phyloP scores from a whole-genome alignment of 2,888 invertebrate genomes.

The Miltochrista miniata region DNA sequence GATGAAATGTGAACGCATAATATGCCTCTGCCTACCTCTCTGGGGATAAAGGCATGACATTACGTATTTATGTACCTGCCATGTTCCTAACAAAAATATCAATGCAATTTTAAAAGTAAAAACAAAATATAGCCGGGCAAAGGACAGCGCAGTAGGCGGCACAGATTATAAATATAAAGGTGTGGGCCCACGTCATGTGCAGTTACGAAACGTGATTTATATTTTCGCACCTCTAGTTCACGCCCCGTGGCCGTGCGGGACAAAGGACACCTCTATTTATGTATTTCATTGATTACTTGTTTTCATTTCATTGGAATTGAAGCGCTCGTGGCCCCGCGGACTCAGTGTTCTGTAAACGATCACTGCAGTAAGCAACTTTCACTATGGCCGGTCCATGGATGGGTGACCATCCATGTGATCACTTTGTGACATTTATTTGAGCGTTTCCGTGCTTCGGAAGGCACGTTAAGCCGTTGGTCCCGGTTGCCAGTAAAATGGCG shows the following conservation, averaged over 20 bases:
- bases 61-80: neutral
- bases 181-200: constrained; percentile 39
- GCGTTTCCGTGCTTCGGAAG: too few relatives aligned
- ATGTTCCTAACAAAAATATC: neutral
- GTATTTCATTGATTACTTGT: constrained; percentile 26
- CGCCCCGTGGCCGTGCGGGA: constrained; percentile 26
- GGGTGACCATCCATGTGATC: too few relatives aligned
- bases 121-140: constrained; percentile 10
- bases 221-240: constrained; percentile 40
- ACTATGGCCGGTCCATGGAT: too few relatives aligned
- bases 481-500: too few relatives aligned
- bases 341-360: too few relatives aligned
- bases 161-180: constrained; percentile 46
- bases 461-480: too few relatives aligned
- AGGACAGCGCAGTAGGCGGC: constrained; percentile 35
- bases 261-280: constrained; percentile 36
- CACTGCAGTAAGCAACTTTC: too few relatives aligned
- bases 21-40: too few relatives aligned
- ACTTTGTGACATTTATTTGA: too few relatives aligned
- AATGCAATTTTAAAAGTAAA: constrained; percentile 9
- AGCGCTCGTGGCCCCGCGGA: too few relatives aligned
- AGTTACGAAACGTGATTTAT: constrained; percentile 39
- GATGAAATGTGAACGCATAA: too few relatives aligned
- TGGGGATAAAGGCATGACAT: too few relatives aligned
- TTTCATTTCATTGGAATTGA: constrained; percentile 18